A percentile compares a stretch with the other conserved stretches of the same genome.
Conservation (phyloP, 2,797 vertebrate genomes). For the Falco naumanni region DNA sequence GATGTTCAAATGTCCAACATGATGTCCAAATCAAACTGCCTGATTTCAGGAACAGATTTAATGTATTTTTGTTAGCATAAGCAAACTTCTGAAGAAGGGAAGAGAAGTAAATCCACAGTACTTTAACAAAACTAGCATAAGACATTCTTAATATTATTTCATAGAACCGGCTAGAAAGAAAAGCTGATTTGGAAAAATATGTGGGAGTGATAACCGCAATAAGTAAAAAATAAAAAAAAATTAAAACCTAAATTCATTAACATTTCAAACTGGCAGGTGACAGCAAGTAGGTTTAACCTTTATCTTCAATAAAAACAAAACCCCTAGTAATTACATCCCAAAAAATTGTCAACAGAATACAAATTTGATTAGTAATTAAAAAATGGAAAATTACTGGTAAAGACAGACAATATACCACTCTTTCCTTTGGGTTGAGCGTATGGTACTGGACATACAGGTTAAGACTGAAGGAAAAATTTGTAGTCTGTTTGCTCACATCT, state of each 20-base stretch:
- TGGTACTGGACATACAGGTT: not conserved
- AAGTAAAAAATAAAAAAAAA: not conserved
- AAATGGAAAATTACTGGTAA: not conserved
- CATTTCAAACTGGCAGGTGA: not conserved
- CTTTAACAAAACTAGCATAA: not conserved
- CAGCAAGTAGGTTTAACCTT: not conserved
- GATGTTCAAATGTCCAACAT: not conserved
- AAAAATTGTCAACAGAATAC: not conserved
- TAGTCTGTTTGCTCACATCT: not conserved
- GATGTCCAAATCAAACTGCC: not conserved
- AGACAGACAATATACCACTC: not conserved
- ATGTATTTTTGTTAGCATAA: not conserved
- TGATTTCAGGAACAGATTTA: not conserved
- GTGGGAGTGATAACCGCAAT: not conserved
- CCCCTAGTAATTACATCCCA: not conserved
- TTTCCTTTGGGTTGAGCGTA: not conserved
- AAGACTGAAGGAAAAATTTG: not conserved
- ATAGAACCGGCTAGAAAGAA: not conserved
- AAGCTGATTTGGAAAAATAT: not conserved
- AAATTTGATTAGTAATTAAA: not conserved
- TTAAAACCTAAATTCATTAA: not conserved
- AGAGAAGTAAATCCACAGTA: not conserved
- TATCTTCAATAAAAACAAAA: not conserved
- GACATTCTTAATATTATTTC: not conserved
- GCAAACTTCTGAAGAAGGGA: not conserved